Base-by-base conservation (phyloP, 2,888 invertebrate species). In the Caenorhabditis sinica region DNA sequence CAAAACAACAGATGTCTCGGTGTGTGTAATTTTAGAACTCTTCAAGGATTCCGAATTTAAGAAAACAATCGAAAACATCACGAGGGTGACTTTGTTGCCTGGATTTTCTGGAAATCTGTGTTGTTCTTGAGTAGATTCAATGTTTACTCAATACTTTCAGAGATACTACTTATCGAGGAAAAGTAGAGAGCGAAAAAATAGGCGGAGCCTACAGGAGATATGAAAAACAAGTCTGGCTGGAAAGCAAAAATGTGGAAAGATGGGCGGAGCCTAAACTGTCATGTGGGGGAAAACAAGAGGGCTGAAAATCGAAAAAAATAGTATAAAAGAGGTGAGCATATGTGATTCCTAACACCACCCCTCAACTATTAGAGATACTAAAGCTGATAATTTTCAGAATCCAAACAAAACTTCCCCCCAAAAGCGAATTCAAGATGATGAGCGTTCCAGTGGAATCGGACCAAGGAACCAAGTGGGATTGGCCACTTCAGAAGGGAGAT, bases 401-500 rank as follows among this genome's bases (percentile, higher is more conserved):
- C n/a, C 36, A 17, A 28, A 49, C n/a, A 49, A 49, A 49, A 49
- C 49, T 49, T 9, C 4, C 33, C 33, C 40, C n/a, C n/a, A n/a
- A n/a, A n/a, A 11, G 13, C 40, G 13, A 51, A 17, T 20, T 43
- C 66, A 66, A 72, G 49, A 73, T 81, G 68, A 80, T 80, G 83
- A 84, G 28, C 80, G 76, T 81, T 43, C 58, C 75, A 65, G 76
- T 84, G 8, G 23, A 43, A 8, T 20, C 20, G n/a, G 81, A 84
- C 45, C n/a, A 74, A 23, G 69, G 51, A 25, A 71, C 65, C 72
- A 81, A 85, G 60, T 90, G 90, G 90, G 91, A 91, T 77, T 91
- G 91, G 91, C 91, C 91, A 23, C 85, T 91, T 63, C 91, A 91
- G 69, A 85, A 86, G 28, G 87, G 87, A 45, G 91, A 91, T 77